Evolutionary conservation across 2,888 invertebrate species (phyloP).

Genomic region (Yponomeuta sedellus): DNA sequence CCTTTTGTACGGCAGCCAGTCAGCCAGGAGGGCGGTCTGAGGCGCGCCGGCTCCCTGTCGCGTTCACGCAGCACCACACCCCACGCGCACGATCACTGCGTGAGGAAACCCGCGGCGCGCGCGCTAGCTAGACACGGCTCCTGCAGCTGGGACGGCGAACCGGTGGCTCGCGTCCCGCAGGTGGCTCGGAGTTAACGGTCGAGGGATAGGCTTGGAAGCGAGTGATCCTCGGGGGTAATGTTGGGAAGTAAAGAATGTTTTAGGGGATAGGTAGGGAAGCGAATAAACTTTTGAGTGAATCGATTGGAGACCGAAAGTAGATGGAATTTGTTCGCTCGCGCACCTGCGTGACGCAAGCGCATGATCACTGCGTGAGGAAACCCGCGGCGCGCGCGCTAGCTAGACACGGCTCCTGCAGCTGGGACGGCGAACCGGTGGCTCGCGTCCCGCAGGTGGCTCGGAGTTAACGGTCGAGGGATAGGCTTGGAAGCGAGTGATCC

Average conservation of each 20-base stretch:
- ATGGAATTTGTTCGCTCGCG: no score
- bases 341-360: conserved; percentile 1
- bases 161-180: neutral
- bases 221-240: no score
- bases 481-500: no score
- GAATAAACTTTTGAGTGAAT: no score
- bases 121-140: neutral
- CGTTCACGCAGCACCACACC: conserved; percentile 13
- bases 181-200: neutral
- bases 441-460: neutral
- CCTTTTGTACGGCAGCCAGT: conserved; percentile 12
- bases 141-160: neutral
- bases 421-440: neutral
- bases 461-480: neutral
- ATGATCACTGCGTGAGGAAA: neutral
- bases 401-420: neutral
- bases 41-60: conserved; percentile 10
- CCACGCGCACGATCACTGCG: conserved; percentile 6
- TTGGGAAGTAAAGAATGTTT: no score
- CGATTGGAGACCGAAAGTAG: no score
- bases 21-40: conserved; percentile 11
- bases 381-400: neutral
- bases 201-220: no score
- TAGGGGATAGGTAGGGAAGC: no score
- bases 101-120: neutral